phyloP scores from a whole-genome alignment of 2,797 vertebrate species.

The Antennarius maculatus region DNA sequence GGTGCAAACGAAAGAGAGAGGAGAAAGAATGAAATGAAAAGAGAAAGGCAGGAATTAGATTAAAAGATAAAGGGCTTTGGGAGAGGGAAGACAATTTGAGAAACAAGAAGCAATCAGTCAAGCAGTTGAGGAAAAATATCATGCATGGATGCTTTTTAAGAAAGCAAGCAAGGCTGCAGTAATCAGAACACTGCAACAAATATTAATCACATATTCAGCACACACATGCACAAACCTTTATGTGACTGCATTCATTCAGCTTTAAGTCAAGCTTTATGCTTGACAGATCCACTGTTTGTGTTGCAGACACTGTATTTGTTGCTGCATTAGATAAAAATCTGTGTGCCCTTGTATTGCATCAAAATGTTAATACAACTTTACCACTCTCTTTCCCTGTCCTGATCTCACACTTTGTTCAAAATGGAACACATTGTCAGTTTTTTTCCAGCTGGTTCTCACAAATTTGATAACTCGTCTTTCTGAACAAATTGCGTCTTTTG shows the following conservation, averaged over 20 bases:
- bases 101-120: conserved; percentile 15
- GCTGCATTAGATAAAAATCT: conserved; percentile 51
- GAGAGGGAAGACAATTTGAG: background rate
- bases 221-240: conserved; percentile 21
- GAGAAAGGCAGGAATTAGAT: background rate
- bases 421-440: conserved; percentile 18
- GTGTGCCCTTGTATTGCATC: conserved; percentile 40
- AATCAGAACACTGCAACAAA: conserved; percentile 44
- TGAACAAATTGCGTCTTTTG: conserved; percentile 14
- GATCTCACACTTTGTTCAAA: conserved; percentile 44
- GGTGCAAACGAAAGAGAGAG: background rate
- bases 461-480: conserved; percentile 18
- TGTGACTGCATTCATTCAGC: conserved; percentile 21
- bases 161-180: conserved; percentile 14
- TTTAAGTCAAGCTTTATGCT: conserved; percentile 34
- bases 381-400: conserved; percentile 25
- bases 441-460: conserved; percentile 12
- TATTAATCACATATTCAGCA: conserved; percentile 32
- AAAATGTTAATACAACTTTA: conserved; percentile 17
- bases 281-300: conserved; percentile 52
- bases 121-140: conserved; percentile 45
- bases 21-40: background rate
- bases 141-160: conserved; percentile 56
- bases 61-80: background rate
- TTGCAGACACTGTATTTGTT: conserved; percentile 49